These are phyloP conservation scores for Pipistrellus nathusii DNA, from an alignment of 2,797 vertebrate genomes.

Conservation along the genomic window DNA sequence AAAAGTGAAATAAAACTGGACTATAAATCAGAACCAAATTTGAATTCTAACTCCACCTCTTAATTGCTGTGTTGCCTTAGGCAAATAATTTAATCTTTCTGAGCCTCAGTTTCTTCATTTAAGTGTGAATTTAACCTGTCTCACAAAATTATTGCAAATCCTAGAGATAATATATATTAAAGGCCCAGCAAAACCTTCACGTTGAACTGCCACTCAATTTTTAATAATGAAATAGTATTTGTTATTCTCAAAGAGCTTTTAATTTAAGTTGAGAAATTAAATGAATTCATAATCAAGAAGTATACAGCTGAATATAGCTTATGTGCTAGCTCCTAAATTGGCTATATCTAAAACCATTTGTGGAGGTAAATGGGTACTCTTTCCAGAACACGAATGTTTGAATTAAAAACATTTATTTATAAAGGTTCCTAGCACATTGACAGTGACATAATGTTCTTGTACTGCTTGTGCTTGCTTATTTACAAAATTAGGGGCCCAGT, in stretches of 20 bases:
- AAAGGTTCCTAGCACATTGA: background rate
- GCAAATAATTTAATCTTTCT: conserved; percentile 15
- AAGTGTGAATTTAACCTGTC: conserved; percentile 26
- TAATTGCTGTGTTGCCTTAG: background rate
- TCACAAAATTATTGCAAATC: conserved; percentile 21
- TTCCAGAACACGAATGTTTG: background rate
- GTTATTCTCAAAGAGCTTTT: background rate
- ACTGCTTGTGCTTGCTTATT: background rate
- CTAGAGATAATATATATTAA: background rate
- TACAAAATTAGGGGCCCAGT: background rate
- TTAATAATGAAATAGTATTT: conserved; percentile 49
- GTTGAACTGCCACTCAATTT: conserved; percentile 9
- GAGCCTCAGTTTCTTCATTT: background rate
- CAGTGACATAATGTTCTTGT: background rate
- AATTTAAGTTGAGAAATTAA: conserved; percentile 34
- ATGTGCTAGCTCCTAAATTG: background rate
- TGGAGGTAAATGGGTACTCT: background rate
- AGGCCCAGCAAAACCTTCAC: background rate
- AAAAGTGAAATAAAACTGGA: background rate
- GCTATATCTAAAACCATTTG: background rate
- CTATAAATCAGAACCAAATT: background rate
- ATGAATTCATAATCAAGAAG: background rate
- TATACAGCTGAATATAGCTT: background rate
- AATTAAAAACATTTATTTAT: background rate
- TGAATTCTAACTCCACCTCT: background rate